Percentiles rank a stretch among this genome's conserved stretches.
These are phyloP conservation scores for Temnopleurus reevesii DNA, from an alignment of 53 echinoderm and acorn worm species.

Conservation along the genomic window DNA sequence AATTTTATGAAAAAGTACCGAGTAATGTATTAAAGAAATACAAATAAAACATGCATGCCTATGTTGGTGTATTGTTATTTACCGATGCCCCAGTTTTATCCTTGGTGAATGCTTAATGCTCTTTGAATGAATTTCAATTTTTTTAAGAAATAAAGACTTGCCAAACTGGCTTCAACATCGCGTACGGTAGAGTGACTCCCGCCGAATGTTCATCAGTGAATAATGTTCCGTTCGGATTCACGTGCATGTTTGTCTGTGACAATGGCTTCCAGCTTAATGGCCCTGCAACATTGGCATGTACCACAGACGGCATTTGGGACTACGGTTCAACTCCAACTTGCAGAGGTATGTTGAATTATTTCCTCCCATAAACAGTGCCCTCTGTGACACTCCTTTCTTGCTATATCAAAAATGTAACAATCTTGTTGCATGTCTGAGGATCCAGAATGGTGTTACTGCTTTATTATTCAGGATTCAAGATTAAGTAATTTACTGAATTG, in stretches of 20 bases:
- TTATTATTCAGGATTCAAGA: not conserved
- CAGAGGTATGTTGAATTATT: not conserved
- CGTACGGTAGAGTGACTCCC: slow-evolving; percentile 15
- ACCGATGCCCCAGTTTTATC: not conserved
- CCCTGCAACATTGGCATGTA: not conserved
- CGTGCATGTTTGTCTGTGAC: not conserved
- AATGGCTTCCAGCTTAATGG: not conserved
- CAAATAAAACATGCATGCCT: too few relatives aligned
- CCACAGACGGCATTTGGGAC: slow-evolving; percentile 64
- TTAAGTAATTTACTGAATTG: too few relatives aligned
- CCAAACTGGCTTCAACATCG: not conserved
- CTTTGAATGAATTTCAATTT: not conserved
- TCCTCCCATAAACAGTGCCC: too few relatives aligned
- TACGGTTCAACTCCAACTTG: not conserved
- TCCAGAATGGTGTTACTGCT: not conserved
- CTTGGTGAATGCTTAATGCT: not conserved
- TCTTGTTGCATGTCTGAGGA: not conserved
- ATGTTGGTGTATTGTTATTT: too few relatives aligned
- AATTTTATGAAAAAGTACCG: too few relatives aligned
- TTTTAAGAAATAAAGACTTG: slow-evolving; percentile 28
- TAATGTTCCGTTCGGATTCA: slow-evolving; percentile 54
- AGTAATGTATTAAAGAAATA: too few relatives aligned
- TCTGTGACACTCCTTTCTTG: too few relatives aligned
- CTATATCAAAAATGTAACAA: not conserved
- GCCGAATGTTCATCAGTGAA: not conserved